phyloP scores from a whole-genome alignment of 2,797 vertebrate species.

The Rachycentron canadum region DNA sequence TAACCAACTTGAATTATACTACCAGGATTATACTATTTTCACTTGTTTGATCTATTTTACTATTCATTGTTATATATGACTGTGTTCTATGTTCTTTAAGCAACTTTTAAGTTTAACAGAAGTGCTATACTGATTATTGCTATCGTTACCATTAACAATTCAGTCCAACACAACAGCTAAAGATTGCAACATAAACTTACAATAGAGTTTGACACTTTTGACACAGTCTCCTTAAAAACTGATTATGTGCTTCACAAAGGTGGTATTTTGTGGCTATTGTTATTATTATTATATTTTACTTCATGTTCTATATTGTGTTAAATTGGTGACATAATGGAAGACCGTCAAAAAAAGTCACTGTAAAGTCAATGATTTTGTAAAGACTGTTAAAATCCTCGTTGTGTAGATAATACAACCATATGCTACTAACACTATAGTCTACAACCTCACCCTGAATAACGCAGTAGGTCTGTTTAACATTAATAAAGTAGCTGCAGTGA shows the following conservation, averaged over 20 bases:
- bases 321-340: neutral
- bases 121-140: neutral
- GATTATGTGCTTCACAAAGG: neutral
- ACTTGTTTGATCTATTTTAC: neutral
- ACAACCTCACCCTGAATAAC: slow-evolving; percentile 27
- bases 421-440: neutral
- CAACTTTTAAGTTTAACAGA: neutral
- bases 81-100: neutral
- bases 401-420: slow-evolving; percentile 9
- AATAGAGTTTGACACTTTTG: neutral
- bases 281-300: neutral
- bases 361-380: no score
- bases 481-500: slow-evolving; percentile 39
- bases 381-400: neutral
- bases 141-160: neutral
- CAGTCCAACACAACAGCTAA: neutral
- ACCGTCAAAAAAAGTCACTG: no score
- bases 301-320: neutral
- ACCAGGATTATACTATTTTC: neutral
- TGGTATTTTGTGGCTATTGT: neutral
- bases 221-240: neutral
- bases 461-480: slow-evolving; percentile 24
- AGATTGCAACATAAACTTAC: neutral
- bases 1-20: neutral
- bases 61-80: neutral